These are phyloP conservation scores for Strigamia crassipes DNA, from an alignment of 2,888 invertebrate species.

Conservation along the genomic window DNA sequence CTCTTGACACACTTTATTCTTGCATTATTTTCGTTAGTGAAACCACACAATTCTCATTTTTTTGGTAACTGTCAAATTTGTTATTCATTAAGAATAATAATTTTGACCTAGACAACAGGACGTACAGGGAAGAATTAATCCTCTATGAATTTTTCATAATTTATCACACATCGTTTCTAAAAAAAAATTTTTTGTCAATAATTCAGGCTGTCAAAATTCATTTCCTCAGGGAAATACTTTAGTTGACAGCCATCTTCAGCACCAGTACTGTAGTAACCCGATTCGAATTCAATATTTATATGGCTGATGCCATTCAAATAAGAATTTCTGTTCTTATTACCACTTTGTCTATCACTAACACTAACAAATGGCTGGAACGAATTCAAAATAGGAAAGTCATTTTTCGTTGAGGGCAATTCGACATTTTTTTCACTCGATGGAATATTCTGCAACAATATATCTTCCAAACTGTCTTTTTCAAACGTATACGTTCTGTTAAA, in stretches of 20 bases:
- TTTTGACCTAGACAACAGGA: neutral
- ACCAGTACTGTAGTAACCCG: neutral
- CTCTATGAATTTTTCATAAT: neutral
- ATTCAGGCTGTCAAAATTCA: neutral
- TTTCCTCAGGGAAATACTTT: neutral
- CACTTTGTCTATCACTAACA: neutral
- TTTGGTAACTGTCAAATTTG: neutral
- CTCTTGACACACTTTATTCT: neutral
- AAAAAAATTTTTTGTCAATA: neutral
- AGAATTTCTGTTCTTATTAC: neutral
- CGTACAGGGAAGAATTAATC: neutral
- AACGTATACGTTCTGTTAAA: neutral
- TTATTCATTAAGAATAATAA: neutral
- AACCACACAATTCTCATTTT: neutral
- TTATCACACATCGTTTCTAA: neutral
- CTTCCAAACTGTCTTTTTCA: neutral
- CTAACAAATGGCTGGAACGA: neutral
- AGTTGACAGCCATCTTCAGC: neutral
- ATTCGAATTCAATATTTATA: neutral
- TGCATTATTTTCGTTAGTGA: neutral
- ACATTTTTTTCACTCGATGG: neutral
- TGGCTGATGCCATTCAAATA: neutral
- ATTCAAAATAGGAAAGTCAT: neutral
- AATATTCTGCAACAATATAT: neutral
- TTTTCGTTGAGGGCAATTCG: neutral